Conservation (phyloP, 2,113 vertebrate species). For the Rhipidura dahli region DNA sequence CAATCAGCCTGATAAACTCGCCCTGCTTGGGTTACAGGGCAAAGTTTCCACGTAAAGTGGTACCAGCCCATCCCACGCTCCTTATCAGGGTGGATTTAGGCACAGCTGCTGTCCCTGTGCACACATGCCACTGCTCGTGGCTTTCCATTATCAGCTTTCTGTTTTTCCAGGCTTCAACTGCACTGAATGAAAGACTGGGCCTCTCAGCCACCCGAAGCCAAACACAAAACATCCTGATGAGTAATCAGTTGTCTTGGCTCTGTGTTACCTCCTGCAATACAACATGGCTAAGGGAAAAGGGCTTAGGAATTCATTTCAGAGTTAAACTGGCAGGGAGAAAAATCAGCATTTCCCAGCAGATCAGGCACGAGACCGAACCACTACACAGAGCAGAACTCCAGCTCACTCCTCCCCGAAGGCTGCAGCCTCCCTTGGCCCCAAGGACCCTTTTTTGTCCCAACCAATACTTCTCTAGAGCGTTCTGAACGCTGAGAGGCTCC, state of each 20-base stretch:
- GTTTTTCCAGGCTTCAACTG: background rate
- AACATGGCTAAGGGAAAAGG: background rate
- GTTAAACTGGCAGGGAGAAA: background rate
- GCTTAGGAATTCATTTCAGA: background rate
- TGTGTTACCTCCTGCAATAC: background rate
- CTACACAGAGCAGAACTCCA: background rate
- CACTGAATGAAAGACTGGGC: background rate
- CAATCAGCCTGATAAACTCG: background rate
- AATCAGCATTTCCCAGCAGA: background rate
- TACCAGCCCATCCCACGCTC: background rate
- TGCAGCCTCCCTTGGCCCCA: background rate
- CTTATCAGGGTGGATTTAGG: background rate
- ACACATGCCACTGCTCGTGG: background rate
- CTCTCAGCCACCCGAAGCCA: background rate
- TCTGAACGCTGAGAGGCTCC: background rate
- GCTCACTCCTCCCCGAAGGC: background rate
- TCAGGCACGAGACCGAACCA: rapidly evolving
- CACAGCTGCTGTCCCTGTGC: background rate
- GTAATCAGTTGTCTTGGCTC: background rate
- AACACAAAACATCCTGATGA: background rate
- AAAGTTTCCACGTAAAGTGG: background rate
- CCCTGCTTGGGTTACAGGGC: background rate
- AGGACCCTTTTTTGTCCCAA: background rate
- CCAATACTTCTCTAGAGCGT: background rate
- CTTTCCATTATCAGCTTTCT: background rate